phyloP scores from a whole-genome alignment of 2,113 vertebrate species.

The Ameiurus melas region DNA sequence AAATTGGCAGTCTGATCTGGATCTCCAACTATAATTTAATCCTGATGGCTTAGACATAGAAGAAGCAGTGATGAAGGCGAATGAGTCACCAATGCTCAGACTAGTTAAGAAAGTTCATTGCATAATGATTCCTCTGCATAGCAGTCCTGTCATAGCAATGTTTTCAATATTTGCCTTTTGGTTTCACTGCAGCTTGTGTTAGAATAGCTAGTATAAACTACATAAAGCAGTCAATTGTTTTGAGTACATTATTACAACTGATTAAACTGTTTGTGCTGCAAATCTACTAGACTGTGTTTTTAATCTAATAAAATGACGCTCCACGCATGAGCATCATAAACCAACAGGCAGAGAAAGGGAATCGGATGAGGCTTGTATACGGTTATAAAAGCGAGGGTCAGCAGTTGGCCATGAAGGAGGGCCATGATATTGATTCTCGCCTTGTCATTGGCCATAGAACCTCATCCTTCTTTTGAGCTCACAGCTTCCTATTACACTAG shows the following conservation, averaged over 20 bases:
- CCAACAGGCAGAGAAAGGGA: background rate
- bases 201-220: background rate
- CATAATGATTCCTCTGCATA: conserved; percentile 6
- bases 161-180: background rate
- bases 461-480: conserved; percentile 1
- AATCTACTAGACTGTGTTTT: background rate
- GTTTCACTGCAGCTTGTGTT: no score
- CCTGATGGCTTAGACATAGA: conserved; percentile 14
- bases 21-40: background rate
- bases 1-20: background rate
- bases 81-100: conserved; percentile 9
- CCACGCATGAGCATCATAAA: background rate
- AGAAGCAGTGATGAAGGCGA: conserved; percentile 17
- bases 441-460: conserved; percentile 14
- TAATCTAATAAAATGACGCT: conserved; percentile 7
- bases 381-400: conserved; percentile 13
- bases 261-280: conserved; percentile 2
- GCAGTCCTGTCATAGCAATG: background rate
- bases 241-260: background rate
- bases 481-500: conserved; percentile 40
- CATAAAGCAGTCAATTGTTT: conserved; percentile 19
- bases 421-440: background rate
- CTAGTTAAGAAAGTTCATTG: background rate
- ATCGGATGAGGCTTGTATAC: background rate
- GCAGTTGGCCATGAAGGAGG: background rate